A percentile compares a stretch with the other conserved stretches of the same genome.
Evolutionary conservation across 2,797 vertebrate genomes (phyloP).

Genomic region (Hozukius guyotensis): DNA sequence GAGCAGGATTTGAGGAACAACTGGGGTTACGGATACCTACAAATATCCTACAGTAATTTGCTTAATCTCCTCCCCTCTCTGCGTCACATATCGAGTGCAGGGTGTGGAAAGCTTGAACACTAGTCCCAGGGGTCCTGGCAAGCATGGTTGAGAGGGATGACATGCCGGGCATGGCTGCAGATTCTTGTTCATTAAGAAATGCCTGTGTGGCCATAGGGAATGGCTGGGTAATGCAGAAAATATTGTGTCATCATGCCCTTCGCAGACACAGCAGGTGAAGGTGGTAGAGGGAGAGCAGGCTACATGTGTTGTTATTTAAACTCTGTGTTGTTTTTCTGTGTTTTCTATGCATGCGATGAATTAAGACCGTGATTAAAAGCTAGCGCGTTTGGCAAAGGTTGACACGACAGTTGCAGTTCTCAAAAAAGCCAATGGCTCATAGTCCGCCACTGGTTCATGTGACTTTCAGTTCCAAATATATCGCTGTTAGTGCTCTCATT

Average conservation of each 20-base stretch:
- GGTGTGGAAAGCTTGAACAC: constrained; percentile 56
- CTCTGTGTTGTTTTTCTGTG: neutral
- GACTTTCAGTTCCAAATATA: constrained; percentile 51
- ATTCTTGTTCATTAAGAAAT: constrained; percentile 80
- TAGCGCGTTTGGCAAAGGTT: neutral
- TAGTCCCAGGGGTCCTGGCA: constrained; percentile 34
- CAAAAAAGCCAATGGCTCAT: constrained; percentile 13
- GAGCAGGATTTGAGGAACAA: constrained; percentile 65
- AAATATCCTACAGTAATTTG: constrained; percentile 66
- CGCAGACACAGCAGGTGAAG: constrained; percentile 36
- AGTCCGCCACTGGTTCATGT: constrained; percentile 34
- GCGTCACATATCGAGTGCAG: constrained; percentile 7
- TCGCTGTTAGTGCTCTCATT: neutral
- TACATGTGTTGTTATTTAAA: neutral
- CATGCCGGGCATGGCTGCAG: constrained; percentile 77
- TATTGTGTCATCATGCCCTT: constrained; percentile 27
- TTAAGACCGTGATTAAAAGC: neutral
- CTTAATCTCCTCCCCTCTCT: constrained; percentile 12
- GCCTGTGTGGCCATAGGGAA: constrained; percentile 52
- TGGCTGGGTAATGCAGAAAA: constrained; percentile 29
- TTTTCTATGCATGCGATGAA: neutral
- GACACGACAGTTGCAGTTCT: constrained; percentile 18
- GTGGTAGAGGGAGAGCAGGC: neutral
- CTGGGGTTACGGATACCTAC: constrained; percentile 78
- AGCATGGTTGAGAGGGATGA: constrained; percentile 60